These are phyloP conservation scores for Muscicapa comitata DNA, from an alignment of 2,797 vertebrate genomes.

Conservation along the genomic window DNA sequence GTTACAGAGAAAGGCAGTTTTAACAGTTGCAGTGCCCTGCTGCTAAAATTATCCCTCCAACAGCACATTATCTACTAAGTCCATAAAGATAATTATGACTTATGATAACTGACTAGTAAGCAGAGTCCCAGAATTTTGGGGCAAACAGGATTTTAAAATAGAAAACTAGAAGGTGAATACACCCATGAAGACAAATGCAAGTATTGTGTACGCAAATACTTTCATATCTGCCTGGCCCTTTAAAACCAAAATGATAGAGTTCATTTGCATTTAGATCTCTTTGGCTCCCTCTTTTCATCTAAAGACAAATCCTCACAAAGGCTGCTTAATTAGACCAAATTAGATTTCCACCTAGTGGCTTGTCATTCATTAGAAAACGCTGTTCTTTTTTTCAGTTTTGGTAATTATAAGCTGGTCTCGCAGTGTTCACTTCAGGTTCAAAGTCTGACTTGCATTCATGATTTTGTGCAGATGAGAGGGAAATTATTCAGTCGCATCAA, in stretches of 20 bases:
- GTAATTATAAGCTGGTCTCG: conserved; percentile 71
- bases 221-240: conserved; percentile 61
- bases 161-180: not conserved
- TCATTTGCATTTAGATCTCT: conserved; percentile 84
- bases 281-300: conserved; percentile 75
- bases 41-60: not conserved
- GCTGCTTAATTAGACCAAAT: conserved; percentile 85
- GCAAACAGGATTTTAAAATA: not conserved
- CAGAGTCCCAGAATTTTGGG: not conserved
- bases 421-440: conserved; percentile 35
- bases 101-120: not conserved
- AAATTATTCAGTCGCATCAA: conserved; percentile 61
- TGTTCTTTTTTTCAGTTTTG: conserved; percentile 75
- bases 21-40: not conserved
- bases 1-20: not conserved
- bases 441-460: conserved; percentile 68
- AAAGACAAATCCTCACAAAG: conserved; percentile 82
- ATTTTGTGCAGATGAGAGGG: conserved; percentile 64
- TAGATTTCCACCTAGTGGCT: conserved; percentile 79
- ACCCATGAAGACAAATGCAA: not conserved
- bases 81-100: not conserved
- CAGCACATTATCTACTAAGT: not conserved
- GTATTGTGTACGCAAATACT: not conserved
- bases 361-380: conserved; percentile 80
- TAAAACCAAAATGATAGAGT: conserved; percentile 67